A percentile compares a stretch with the other conserved stretches of the same genome.
phyloP scores from a whole-genome alignment of 2,888 invertebrate genomes.

The Junonia oenone region DNA sequence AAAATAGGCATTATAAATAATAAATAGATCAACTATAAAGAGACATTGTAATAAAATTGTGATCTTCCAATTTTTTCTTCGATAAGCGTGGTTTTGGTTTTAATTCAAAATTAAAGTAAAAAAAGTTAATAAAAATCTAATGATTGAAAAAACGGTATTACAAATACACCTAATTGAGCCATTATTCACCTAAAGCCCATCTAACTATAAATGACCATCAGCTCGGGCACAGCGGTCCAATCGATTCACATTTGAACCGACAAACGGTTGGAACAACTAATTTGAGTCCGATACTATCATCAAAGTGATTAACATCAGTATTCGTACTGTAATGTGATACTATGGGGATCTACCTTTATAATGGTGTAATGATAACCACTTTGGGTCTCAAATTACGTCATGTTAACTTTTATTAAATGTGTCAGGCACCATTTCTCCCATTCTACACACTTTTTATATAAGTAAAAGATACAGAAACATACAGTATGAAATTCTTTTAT shows the following conservation, averaged over 20 bases:
- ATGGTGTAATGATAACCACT: no score
- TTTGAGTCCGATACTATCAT: conserved; percentile 64
- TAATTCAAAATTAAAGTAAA: background rate
- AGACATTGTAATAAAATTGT: background rate
- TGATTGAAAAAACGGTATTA: conserved; percentile 8
- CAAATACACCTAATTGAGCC: conserved; percentile 19
- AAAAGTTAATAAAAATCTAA: no score
- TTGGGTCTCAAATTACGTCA: no score
- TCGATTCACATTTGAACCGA: conserved; percentile 51
- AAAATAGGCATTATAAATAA: no score
- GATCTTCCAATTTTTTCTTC: background rate
- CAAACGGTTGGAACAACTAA: conserved; percentile 46
- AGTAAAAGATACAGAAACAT: no score
- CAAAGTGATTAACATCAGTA: conserved; percentile 49
- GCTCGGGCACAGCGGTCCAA: conserved; percentile 28
- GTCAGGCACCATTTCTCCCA: no score
- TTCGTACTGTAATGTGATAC: conserved; percentile 3
- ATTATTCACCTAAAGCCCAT: conserved; percentile 20
- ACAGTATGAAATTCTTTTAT: no score
- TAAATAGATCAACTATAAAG: no score
- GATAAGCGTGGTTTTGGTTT: background rate
- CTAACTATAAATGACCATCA: conserved; percentile 23
- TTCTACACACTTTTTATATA: no score
- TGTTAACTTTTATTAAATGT: no score
- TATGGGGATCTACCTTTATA: background rate